phyloP scores from a whole-genome alignment of 2,797 vertebrate genomes.

The Lutjanus campechanus region DNA sequence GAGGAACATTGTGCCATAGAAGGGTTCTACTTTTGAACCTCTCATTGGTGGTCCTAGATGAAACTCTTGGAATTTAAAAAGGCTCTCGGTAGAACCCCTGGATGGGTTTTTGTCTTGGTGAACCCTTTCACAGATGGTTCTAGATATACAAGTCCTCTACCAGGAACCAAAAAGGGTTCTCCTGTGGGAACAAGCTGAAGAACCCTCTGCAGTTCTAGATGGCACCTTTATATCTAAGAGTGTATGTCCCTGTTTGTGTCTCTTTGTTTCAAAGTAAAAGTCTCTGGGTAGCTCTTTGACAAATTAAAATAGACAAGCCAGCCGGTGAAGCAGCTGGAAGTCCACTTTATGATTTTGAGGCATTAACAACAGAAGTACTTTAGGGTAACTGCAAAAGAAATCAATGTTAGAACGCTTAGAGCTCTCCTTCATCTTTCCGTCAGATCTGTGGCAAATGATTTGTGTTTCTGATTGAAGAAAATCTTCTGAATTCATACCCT shows the following conservation, averaged over 20 bases:
- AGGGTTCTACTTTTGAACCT: too few relatives aligned
- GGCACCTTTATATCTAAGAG: too few relatives aligned
- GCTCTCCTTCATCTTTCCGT: not conserved
- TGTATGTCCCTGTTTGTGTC: not conserved
- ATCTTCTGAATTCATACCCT: not conserved
- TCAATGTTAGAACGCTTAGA: constrained; percentile 1
- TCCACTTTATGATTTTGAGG: not conserved
- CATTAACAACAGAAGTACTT: constrained; percentile 27
- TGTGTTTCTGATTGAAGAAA: constrained; percentile 1
- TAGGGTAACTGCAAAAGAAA: constrained; percentile 4
- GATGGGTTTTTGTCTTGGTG: too few relatives aligned
- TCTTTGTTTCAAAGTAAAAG: not conserved
- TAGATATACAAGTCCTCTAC: too few relatives aligned
- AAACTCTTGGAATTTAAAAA: too few relatives aligned
- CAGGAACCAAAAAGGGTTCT: too few relatives aligned
- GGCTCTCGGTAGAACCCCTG: too few relatives aligned
- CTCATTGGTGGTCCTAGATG: too few relatives aligned
- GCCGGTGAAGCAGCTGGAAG: constrained; percentile 9
- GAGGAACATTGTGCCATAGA: too few relatives aligned
- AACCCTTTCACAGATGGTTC: too few relatives aligned
- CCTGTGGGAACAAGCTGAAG: too few relatives aligned
- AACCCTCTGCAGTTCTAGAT: too few relatives aligned
- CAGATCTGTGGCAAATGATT: constrained; percentile 1
- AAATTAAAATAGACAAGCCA: constrained; percentile 7
- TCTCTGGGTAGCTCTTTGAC: not conserved